phyloP scores from a whole-genome alignment of 1,140 invertebrate genomes.

The Dendrolimus kikuchii region DNA sequence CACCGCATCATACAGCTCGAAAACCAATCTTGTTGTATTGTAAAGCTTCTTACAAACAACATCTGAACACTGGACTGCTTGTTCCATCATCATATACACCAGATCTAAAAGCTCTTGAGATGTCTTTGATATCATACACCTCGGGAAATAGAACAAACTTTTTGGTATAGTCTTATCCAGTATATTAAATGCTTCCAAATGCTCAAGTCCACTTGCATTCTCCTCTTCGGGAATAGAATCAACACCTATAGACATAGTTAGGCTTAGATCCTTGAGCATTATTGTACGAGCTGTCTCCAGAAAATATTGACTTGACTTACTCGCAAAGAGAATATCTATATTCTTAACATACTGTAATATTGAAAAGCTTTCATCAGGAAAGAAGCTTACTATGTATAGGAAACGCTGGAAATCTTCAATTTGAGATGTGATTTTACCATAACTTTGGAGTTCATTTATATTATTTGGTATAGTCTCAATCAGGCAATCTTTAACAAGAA shows the following conservation, averaged over 20 bases:
- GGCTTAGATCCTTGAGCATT: conserved; percentile 87
- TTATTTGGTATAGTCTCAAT: conserved; percentile 83
- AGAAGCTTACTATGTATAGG: conserved; percentile 75
- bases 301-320: conserved; percentile 84
- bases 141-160: conserved; percentile 64
- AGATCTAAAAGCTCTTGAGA: conserved; percentile 79
- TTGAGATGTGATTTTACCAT: conserved; percentile 75
- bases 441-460: conserved; percentile 79
- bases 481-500: conserved; percentile 83
- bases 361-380: conserved; percentile 65
- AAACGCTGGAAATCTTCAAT: conserved; percentile 79
- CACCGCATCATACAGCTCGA: conserved; percentile 84
- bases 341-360: conserved; percentile 81
- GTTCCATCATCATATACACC: conserved; percentile 80
- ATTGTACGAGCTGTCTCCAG: conserved; percentile 80
- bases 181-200: conserved; percentile 39
- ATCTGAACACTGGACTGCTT: conserved; percentile 76
- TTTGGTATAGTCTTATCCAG: conserved; percentile 54
- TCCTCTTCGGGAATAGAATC: conserved; percentile 45
- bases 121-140: conserved; percentile 65
- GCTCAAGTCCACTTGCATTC: conserved; percentile 21
- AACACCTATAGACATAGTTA: conserved; percentile 77
- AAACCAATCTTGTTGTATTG: conserved; percentile 80
- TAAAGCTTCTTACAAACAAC: conserved; percentile 78
- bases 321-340: conserved; percentile 84